phyloP scores from a whole-genome alignment of 2,113 vertebrate genomes.

The Actenoides hombroni region DNA sequence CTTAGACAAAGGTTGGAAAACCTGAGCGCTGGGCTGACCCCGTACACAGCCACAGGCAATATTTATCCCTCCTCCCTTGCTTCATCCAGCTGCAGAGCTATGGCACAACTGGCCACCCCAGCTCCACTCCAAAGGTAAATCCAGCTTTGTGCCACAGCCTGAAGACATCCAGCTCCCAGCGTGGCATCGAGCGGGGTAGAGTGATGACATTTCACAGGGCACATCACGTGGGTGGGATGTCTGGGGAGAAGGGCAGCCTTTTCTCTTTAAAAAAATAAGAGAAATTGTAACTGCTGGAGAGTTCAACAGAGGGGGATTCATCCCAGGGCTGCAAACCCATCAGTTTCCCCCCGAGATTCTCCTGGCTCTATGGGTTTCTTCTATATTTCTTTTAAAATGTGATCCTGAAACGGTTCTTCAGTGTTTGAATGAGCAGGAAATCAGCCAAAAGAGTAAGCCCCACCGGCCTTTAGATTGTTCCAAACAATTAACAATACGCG shows the following conservation, averaged over 20 bases:
- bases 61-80: neutral
- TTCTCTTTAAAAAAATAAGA: neutral
- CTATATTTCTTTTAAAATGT: neutral
- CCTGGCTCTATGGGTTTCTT: neutral
- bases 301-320: neutral
- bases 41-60: rapidly evolving
- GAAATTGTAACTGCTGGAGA: neutral
- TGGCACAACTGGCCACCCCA: neutral
- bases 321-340: neutral
- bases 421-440: neutral
- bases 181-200: rapidly evolving
- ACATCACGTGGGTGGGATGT: rapidly evolving
- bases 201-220: rapidly evolving
- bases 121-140: neutral
- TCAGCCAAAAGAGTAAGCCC: neutral
- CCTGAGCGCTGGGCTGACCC: neutral
- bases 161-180: neutral
- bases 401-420: conserved; percentile 23
- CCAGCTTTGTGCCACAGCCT: neutral
- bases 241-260: neutral
- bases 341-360: neutral
- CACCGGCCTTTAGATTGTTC: neutral
- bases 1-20: neutral
- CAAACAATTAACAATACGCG: conserved; percentile 21
- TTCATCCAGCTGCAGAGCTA: neutral